Evolutionary conservation across 2,797 vertebrate genomes (phyloP), one percentile per base, ranked within the genome.

Genomic region (Tiaroga cobitis): DNA sequence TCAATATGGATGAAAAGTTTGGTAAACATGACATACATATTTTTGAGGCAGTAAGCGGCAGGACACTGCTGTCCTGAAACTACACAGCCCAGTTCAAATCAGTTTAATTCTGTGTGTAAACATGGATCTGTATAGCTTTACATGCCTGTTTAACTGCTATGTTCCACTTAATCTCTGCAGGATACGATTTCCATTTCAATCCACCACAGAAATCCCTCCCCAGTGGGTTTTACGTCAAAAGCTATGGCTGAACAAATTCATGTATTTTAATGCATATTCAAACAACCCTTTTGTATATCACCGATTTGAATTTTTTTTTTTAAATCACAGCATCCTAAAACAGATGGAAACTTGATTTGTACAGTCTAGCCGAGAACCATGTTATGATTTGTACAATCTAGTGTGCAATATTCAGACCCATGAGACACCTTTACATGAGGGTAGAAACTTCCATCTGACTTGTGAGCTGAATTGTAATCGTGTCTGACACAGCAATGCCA

Each of bases 11-110:
- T 26, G 26, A 83, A 74, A 74, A n/a, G 81, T 75, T 83, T 82
- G 69, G 39, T 74, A 82, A 88, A 79, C 73, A 79, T 41, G 67
- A 51, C 65, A 59, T 65, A 69, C 75, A 81, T 77, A 81, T 86
- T 82, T 59, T 41, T 54, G 18, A 29, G 39, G 9, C 56, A 18
- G n/a, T 19, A 72, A 68, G 54, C 34, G 21, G 39, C 46, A 82
- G 49, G 18, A 77, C 75, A 26, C 61, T 74, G 21, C 70, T 16
- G 29, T 67, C 61, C 70, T 26, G 32, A 49, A 81, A 68, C 43
- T 54, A 49, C n/a, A 82, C 73, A 82, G 79, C n/a, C 26, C 7
- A 63, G 32, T 41, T 37, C 24, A 79, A 78, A 70, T 75, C 80
- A 59, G 41, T 51, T 80, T 69, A 83, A 84, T 78, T 73, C 85